These are phyloP conservation scores for Chymomyza procnemis DNA, from an alignment of 2,888 invertebrate species.

Conservation along the genomic window DNA sequence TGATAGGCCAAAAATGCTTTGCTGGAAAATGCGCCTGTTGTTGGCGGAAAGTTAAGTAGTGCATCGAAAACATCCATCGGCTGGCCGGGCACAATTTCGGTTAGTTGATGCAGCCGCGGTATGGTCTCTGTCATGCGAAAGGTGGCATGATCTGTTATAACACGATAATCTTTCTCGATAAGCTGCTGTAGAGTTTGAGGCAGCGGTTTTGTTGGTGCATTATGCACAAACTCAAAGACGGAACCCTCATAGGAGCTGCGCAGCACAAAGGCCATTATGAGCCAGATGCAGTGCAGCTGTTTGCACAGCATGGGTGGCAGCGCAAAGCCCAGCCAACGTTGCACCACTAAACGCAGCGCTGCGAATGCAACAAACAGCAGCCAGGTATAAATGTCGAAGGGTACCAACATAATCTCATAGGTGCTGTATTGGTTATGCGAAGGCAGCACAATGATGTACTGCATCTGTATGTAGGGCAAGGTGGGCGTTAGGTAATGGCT, in stretches of 20 bases:
- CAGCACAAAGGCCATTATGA: constrained; percentile 38
- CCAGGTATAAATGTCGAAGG: constrained; percentile 41
- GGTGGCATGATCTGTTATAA: constrained; percentile 51
- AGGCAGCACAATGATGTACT: constrained; percentile 40
- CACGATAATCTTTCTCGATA: constrained; percentile 25
- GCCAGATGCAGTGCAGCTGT: constrained; percentile 27
- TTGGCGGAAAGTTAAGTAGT: constrained; percentile 27
- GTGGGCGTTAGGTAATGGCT: constrained; percentile 33
- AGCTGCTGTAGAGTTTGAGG: constrained; percentile 47
- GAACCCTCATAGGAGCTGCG: constrained; percentile 59
- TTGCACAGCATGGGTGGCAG: background rate
- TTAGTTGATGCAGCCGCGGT: constrained; percentile 13
- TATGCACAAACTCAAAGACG: constrained; percentile 53
- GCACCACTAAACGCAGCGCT: constrained; percentile 4
- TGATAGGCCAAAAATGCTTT: constrained; percentile 36
- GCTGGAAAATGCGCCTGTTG: constrained; percentile 33
- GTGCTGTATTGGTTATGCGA: constrained; percentile 26
- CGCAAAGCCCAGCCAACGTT: background rate
- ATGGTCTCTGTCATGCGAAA: constrained; percentile 37
- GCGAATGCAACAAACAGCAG: constrained; percentile 24
- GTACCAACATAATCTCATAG: constrained; percentile 58
- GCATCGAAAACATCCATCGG: constrained; percentile 43
- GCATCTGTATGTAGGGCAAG: constrained; percentile 40
- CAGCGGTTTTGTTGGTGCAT: constrained; percentile 43
- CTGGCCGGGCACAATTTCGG: constrained; percentile 28